Evolutionary conservation across 2,113 vertebrate genomes (phyloP).

Genomic region (Sorex araneus): DNA sequence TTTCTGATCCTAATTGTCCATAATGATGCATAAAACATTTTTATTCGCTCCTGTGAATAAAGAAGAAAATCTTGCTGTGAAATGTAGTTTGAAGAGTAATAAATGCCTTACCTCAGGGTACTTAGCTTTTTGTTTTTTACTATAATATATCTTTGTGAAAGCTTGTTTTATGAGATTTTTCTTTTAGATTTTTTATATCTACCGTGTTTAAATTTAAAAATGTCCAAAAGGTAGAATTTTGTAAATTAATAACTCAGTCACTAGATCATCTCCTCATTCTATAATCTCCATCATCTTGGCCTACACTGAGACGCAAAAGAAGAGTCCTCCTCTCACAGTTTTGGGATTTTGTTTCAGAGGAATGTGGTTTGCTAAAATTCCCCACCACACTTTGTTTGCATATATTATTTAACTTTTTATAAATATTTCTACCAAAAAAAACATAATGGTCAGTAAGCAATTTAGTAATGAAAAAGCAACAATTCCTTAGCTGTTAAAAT

Average conservation of each 20-base stretch:
- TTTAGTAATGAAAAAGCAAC: slow-evolving; percentile 29
- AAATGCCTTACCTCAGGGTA: not conserved
- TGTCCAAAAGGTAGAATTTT: slow-evolving; percentile 20
- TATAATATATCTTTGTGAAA: not conserved
- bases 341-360: not conserved
- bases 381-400: not conserved
- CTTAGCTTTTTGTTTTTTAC: not conserved
- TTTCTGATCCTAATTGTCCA: slow-evolving; percentile 38
- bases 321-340: not conserved
- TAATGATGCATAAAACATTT: slow-evolving; percentile 48
- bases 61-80: slow-evolving; percentile 7
- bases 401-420: slow-evolving; percentile 26
- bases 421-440: not conserved
- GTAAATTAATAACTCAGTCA: not conserved
- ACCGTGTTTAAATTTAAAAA: not conserved
- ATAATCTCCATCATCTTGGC: not conserved
- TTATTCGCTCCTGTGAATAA: not conserved
- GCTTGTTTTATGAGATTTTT: slow-evolving; percentile 17
- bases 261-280: not conserved
- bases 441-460: not conserved
- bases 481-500: not conserved
- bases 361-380: slow-evolving; percentile 20
- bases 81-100: not conserved
- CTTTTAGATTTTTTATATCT: slow-evolving; percentile 10
- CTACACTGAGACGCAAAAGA: not conserved